phyloP scores from a whole-genome alignment of 2,888 invertebrate genomes.

The Zygothrica quintamaculata region DNA sequence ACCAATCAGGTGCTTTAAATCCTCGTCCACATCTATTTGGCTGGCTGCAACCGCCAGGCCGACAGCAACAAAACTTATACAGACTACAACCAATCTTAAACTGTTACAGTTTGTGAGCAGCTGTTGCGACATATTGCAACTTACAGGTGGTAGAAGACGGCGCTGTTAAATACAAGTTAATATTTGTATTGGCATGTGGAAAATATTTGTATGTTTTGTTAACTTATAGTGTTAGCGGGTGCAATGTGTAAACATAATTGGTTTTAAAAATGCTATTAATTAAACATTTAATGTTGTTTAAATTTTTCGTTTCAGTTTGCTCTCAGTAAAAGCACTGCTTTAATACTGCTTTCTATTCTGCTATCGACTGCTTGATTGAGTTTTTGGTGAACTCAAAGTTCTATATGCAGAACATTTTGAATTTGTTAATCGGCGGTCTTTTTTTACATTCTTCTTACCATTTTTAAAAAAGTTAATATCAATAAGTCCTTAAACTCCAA shows the following conservation, averaged over 20 bases:
- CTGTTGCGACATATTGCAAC: constrained; percentile 47
- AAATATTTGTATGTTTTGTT: constrained; percentile 20
- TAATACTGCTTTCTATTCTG: constrained; percentile 10
- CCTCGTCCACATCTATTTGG: constrained; percentile 77
- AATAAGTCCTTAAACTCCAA: too few relatives aligned
- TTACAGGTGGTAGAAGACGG: background rate
- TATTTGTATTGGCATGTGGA: constrained; percentile 24
- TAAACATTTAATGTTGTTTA: background rate
- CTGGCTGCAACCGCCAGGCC: constrained; percentile 48
- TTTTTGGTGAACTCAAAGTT: background rate
- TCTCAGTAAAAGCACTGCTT: background rate
- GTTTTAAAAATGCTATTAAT: constrained; percentile 13
- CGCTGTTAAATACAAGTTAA: constrained; percentile 47
- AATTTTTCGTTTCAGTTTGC: background rate
- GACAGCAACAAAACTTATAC: background rate
- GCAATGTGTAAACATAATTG: constrained; percentile 16
- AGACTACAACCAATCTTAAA: constrained; percentile 4
- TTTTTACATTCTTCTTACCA: too few relatives aligned
- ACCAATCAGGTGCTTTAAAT: constrained; percentile 84
- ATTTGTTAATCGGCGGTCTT: too few relatives aligned
- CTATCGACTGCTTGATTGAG: constrained; percentile 3
- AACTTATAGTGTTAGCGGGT: constrained; percentile 8
- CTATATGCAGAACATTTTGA: too few relatives aligned
- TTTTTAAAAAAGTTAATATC: too few relatives aligned
- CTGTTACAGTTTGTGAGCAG: constrained; percentile 52